Base-by-base conservation (phyloP, 1,140 invertebrate species). In the Drosophila repleta region DNA sequence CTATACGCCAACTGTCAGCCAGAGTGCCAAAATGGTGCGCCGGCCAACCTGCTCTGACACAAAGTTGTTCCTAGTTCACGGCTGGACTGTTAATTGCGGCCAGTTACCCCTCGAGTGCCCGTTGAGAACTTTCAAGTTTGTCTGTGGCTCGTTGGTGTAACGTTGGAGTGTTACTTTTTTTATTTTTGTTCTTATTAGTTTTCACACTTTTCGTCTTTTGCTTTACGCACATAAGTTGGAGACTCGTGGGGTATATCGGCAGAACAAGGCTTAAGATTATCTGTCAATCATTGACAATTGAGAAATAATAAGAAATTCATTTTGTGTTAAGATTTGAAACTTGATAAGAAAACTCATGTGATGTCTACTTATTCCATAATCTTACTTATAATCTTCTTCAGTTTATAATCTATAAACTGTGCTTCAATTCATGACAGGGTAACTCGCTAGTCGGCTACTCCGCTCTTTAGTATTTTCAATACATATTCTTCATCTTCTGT, bases 181-280 rank as follows among this genome's bases (percentile, higher is more conserved):
- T n/a, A 64, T 81, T 61, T 69, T 52, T 45, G 24, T 41, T 68
- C 65, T 43, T 78, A 78, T 87, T 82, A 82, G 58, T 82, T 85
- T 85, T 85, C 78, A 82, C 82, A 87, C 83, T 75, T 84, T 74
- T 64, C 45, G 62, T 76, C 74, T 80, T 60, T 71, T 56, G 64
- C n/a, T 20, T 15, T 41, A 17, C 24, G 17, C 41, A 15, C 21
- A 35, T 20, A 35, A 35, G 10, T 2, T 35, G 1, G 32, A 2
- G 32, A 2, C 1, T 10, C 0, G 6, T 18, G 7, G 56, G 56
- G 56, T 32, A 46, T 46, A 26, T 29, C 26, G 24, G 24, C 4
- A 24, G 24, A 24, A 24, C 24, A n/a, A n/a, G n/a, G n/a, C n/a
- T n/a, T n/a, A n/a, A n/a, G n/a, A n/a, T n/a, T n/a, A n/a, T n/a